Percentiles rank a stretch among this genome's conserved stretches.
phyloP scores from a whole-genome alignment of 2,888 invertebrate species.

The Phragmatobia fuliginosa region DNA sequence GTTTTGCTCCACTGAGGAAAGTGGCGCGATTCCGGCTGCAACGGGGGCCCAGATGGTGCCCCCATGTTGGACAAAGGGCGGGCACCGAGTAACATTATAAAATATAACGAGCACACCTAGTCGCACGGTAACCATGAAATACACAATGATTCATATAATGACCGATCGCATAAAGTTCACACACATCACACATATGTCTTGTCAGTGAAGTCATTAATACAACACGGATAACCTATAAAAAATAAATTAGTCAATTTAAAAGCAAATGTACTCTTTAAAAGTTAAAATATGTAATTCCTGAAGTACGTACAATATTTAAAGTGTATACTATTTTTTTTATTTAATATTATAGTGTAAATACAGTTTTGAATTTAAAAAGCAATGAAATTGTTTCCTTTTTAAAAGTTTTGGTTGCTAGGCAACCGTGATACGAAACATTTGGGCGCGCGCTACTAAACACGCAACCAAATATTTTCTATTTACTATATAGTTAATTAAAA shows the following conservation, averaged over 20 bases:
- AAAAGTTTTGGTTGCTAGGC: slow-evolving; percentile 20
- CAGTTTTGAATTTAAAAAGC: neutral
- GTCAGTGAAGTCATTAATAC: neutral
- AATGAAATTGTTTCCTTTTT: neutral
- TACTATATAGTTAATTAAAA: slow-evolving; percentile 8
- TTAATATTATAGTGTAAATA: neutral
- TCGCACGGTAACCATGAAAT: slow-evolving; percentile 20
- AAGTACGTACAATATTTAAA: neutral
- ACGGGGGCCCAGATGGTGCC: slow-evolving; percentile 57
- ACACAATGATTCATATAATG: slow-evolving; percentile 37
- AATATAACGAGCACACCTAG: slow-evolving; percentile 30
- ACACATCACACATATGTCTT: slow-evolving; percentile 15
- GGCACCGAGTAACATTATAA: slow-evolving; percentile 63
- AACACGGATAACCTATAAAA: neutral
- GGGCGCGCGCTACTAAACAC: slow-evolving; percentile 10
- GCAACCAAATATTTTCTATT: slow-evolving; percentile 15
- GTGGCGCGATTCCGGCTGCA: slow-evolving; percentile 58
- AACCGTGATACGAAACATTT: slow-evolving; percentile 11
- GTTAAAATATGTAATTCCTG: neutral
- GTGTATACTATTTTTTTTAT: neutral
- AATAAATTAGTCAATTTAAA: no score
- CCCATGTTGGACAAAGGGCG: slow-evolving; percentile 63
- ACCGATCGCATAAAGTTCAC: slow-evolving; percentile 12
- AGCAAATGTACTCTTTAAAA: no score
- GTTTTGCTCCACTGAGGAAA: slow-evolving; percentile 79